Percentiles rank a stretch among this genome's conserved stretches.
These are phyloP conservation scores for Steinernema feltiae DNA, from an alignment of 1,140 invertebrate genomes.

Conservation along the genomic window DNA sequence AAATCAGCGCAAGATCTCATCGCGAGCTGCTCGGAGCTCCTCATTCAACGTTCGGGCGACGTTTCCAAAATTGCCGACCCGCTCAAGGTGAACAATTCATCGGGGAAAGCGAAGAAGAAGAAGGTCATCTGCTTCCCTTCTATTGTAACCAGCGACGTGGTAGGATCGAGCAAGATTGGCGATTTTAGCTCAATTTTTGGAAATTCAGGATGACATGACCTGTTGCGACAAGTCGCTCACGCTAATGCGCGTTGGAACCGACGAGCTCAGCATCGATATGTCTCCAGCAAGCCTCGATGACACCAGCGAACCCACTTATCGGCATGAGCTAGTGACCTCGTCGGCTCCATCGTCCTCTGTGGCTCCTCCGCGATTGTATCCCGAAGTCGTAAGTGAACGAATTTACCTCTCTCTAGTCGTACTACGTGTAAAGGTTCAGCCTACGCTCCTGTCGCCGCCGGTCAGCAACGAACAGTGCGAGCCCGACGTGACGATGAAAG, in stretches of 20 bases:
- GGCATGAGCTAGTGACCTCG: not conserved
- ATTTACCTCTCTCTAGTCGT: not conserved
- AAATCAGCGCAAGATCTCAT: not conserved
- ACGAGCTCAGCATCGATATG: not conserved
- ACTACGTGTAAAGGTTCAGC: constrained; percentile 7
- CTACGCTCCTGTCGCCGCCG: not conserved
- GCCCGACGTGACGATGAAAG: not conserved
- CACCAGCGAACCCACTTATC: not conserved
- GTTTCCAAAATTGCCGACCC: not conserved
- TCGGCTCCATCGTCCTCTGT: not conserved
- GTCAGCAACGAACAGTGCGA: constrained; percentile 4
- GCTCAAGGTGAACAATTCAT: not conserved
- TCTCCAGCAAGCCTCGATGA: constrained; percentile 2
- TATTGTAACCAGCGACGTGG: not conserved
- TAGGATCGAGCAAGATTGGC: not conserved
- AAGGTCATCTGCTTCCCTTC: not conserved
- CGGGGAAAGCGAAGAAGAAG: not conserved
- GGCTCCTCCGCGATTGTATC: not conserved
- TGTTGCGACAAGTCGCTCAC: not conserved
- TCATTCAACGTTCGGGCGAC: not conserved
- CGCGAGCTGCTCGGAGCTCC: not conserved
- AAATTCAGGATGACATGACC: not conserved
- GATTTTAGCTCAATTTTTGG: not conserved
- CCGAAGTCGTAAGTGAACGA: not conserved
- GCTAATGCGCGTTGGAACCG: not conserved